Conservation (phyloP, 2,113 vertebrate species). For the Orycteropus afer region DNA sequence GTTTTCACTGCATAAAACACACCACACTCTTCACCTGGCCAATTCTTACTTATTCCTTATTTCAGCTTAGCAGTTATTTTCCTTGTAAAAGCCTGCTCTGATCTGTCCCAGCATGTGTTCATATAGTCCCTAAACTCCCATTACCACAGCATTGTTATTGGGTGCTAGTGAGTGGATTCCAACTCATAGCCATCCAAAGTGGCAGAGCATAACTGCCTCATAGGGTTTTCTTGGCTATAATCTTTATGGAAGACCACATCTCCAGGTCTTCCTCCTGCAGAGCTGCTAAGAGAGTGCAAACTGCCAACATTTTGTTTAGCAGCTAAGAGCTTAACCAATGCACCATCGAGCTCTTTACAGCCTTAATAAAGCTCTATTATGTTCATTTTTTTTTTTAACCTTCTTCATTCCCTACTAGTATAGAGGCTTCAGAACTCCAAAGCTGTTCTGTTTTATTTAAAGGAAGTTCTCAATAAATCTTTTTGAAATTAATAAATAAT, state of each 20-base stretch:
- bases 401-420: neutral
- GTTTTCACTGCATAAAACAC: neutral
- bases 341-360: no score
- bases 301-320: no score
- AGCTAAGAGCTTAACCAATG: no score
- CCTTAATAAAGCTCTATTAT: neutral
- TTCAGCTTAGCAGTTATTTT: conserved; percentile 3
- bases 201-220: no score
- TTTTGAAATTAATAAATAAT: conserved; percentile 24
- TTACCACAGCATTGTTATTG: neutral
- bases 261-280: no score
- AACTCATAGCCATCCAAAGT: no score
- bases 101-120: neutral
- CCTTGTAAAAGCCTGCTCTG: neutral
- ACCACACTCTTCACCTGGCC: neutral
- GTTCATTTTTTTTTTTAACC: neutral
- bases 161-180: no score
- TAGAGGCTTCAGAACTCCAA: neutral
- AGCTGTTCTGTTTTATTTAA: neutral
- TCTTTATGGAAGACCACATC: no score
- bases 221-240: no score
- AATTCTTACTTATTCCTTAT: neutral
- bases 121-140: neutral
- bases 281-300: no score
- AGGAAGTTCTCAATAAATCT: neutral